Conservation (phyloP, 2,113 vertebrate species). For the Pomatostomus ruficeps region DNA sequence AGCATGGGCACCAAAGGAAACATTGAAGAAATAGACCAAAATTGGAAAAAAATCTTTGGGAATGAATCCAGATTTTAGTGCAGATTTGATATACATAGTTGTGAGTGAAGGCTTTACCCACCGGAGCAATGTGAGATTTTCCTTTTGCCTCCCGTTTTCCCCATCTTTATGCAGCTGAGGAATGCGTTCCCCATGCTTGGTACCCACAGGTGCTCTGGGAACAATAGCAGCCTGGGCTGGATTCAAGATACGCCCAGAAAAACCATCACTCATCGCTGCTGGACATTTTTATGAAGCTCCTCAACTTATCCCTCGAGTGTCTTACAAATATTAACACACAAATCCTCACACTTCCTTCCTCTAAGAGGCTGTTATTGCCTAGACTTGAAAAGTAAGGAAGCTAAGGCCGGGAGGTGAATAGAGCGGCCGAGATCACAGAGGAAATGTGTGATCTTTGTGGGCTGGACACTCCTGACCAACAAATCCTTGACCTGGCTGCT, state of each 20-base stretch:
- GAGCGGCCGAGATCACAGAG: neutral
- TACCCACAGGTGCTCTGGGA: slow-evolving; percentile 10
- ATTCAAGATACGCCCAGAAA: neutral
- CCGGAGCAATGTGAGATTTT: neutral
- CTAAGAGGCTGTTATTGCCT: slow-evolving; percentile 3
- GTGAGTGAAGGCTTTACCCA: neutral
- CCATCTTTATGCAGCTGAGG: neutral
- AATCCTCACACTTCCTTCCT: slow-evolving; percentile 31
- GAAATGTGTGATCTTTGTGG: slow-evolving; percentile 29
- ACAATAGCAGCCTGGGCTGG: neutral
- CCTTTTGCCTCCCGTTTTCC: neutral
- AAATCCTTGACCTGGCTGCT: neutral
- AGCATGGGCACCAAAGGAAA: slow-evolving; percentile 2
- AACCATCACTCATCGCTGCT: neutral
- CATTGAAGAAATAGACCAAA: neutral
- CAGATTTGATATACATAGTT: neutral
- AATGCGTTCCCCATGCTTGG: neutral
- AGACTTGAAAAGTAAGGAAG: slow-evolving; percentile 13
- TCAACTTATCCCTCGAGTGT: neutral
- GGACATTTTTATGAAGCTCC: slow-evolving; percentile 26
- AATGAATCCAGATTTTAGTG: neutral
- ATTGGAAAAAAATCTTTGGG: neutral
- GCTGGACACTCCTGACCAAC: neutral
- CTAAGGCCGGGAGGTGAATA: neutral
- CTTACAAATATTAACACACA: neutral